phyloP scores from a whole-genome alignment of 2,888 invertebrate genomes.

The Linyphia triangularis region DNA sequence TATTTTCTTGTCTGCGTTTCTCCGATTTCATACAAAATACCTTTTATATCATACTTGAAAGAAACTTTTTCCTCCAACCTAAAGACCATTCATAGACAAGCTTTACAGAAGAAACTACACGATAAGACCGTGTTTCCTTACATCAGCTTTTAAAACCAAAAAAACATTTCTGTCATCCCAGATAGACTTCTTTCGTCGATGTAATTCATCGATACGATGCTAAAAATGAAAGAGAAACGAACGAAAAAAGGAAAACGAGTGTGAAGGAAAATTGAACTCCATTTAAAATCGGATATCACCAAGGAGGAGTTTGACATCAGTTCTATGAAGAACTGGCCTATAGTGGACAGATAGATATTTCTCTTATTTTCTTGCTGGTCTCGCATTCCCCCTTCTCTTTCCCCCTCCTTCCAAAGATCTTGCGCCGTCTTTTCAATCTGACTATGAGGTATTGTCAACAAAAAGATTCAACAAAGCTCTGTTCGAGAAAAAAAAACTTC shows the following conservation, averaged over 20 bases:
- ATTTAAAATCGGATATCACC: slow-evolving; percentile 65
- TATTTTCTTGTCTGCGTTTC: too few relatives aligned
- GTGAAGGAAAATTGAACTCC: slow-evolving; percentile 54
- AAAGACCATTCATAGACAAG: slow-evolving; percentile 2
- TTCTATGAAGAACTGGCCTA: slow-evolving; percentile 19
- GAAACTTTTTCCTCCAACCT: too few relatives aligned
- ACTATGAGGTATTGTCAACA: slow-evolving; percentile 70
- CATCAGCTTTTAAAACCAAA: not conserved
- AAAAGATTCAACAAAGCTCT: slow-evolving; percentile 61
- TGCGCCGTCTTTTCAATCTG: slow-evolving; percentile 66
- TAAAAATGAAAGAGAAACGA: slow-evolving; percentile 26
- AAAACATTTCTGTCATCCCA: slow-evolving; percentile 32
- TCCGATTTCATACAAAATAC: too few relatives aligned
- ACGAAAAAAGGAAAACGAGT: slow-evolving; percentile 22
- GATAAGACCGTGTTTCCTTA: slow-evolving; percentile 32
- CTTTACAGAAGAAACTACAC: slow-evolving; percentile 41
- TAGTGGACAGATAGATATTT: slow-evolving; percentile 35
- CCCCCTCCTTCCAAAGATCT: not conserved
- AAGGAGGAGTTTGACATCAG: slow-evolving; percentile 61
- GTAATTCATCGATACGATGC: slow-evolving; percentile 51
- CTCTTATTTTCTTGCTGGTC: slow-evolving; percentile 20
- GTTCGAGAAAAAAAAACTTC: slow-evolving; percentile 46
- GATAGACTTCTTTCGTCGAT: slow-evolving; percentile 54
- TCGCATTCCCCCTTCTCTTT: slow-evolving; percentile 48
- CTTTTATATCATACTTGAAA: too few relatives aligned